A percentile compares a stretch with the other conserved stretches of the same genome.
Conservation (phyloP, 2,113 vertebrate species). For the Pao palembangensis region DNA sequence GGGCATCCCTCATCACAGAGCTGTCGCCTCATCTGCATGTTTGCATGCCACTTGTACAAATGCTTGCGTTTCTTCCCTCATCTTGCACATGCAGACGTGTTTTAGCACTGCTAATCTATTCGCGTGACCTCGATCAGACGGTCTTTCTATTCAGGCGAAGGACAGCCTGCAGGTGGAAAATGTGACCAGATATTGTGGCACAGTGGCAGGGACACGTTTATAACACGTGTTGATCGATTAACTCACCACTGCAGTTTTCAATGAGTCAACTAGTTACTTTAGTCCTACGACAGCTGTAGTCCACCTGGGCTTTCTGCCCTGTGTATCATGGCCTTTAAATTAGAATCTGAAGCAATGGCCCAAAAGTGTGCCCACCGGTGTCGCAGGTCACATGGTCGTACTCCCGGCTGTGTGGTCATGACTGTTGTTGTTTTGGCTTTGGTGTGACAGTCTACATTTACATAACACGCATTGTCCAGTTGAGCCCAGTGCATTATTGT, state of each 20-base stretch:
- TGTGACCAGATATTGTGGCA: no score
- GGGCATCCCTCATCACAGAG: conserved; percentile 51
- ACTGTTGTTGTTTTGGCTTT: conserved; percentile 25
- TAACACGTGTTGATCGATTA: no score
- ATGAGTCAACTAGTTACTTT: no score
- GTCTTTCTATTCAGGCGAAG: no score
- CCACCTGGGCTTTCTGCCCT: no score
- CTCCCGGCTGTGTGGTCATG: conserved; percentile 22
- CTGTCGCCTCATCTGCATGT: conserved; percentile 21
- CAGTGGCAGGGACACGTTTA: no score
- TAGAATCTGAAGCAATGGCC: conserved; percentile 21
- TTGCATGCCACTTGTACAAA: conserved; percentile 34
- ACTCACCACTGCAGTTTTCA: no score
- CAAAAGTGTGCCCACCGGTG: conserved; percentile 15
- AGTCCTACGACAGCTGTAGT: no score
- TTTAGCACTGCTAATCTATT: conserved; percentile 33
- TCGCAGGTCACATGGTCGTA: conserved; percentile 2
- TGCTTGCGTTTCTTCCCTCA: conserved; percentile 28
- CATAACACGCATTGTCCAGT: conserved; percentile 24
- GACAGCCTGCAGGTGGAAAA: no score
- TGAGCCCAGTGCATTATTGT: conserved; percentile 17
- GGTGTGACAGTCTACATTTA: conserved; percentile 25
- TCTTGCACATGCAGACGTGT: conserved; percentile 24
- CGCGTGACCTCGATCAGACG: not conserved
- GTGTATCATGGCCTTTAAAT: conserved; percentile 18